Conservation (phyloP, 2,888 invertebrate genomes). For the Macroteleia sp. region DNA sequence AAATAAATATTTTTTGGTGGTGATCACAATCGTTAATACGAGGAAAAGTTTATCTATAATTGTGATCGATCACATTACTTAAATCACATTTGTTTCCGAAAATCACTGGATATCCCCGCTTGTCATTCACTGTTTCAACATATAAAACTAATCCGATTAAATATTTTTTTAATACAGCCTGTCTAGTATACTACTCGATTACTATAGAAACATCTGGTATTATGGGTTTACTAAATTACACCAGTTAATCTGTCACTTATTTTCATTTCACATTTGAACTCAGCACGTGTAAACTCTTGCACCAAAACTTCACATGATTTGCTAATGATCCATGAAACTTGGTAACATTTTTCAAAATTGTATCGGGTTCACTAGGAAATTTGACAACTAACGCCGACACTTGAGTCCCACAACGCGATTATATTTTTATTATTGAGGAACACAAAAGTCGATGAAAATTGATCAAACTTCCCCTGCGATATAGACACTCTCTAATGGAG, state of each 20-base stretch:
- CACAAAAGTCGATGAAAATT: constrained; percentile 24
- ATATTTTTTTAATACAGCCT: no score
- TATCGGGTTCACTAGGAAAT: constrained; percentile 2
- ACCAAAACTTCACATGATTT: neutral
- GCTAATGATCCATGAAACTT: no score
- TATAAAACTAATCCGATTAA: no score
- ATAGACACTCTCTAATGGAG: constrained; percentile 75
- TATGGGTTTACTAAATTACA: no score
- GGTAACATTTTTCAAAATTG: no score
- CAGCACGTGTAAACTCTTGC: neutral
- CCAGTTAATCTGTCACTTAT: no score
- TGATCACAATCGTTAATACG: constrained; percentile 21
- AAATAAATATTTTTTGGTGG: constrained; percentile 14
- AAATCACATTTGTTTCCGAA: no score
- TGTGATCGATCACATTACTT: constrained; percentile 10
- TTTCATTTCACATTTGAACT: neutral
- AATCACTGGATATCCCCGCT: no score
- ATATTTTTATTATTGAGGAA: neutral
- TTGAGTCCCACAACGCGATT: neutral
- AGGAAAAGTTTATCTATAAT: neutral
- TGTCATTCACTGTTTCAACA: no score
- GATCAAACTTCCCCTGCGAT: constrained; percentile 67
- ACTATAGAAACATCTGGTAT: no score
- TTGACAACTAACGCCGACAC: constrained; percentile 11
- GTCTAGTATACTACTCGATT: no score